Conservation (phyloP, 1,140 invertebrate species). For the Pectinophora gossypiella region DNA sequence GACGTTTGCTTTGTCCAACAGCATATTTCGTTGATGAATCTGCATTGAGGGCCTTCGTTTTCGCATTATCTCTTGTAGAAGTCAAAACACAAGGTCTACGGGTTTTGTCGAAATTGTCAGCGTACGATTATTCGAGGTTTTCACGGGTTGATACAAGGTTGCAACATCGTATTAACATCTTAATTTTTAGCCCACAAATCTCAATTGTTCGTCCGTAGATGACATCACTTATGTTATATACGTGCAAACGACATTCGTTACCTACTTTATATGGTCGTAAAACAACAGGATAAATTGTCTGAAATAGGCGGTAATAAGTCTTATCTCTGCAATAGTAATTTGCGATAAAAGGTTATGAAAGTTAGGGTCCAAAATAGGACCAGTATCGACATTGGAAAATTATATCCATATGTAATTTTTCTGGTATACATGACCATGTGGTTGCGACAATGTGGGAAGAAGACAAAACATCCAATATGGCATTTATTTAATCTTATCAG, state of each 20-base stretch:
- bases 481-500: no score
- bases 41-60: background rate
- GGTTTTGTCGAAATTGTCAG: background rate
- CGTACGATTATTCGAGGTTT: background rate
- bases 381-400: no score
- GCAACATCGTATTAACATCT: background rate
- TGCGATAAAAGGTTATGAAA: no score
- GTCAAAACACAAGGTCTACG: background rate
- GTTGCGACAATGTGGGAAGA: no score
- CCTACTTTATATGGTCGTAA: background rate
- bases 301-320: no score
- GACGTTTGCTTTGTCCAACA: background rate
- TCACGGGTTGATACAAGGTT: background rate
- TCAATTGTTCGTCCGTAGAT: background rate
- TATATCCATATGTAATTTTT: no score
- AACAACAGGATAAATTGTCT: background rate
- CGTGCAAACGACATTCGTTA: background rate
- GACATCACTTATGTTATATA: no score
- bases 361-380: no score
- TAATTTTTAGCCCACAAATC: no score
- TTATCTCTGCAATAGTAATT: no score
- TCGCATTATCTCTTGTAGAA: background rate
- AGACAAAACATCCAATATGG: no score
- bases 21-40: slow-evolving; percentile 3
- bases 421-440: no score